Evolutionary conservation across 2,888 invertebrate genomes (phyloP).

Genomic region (Pristionchus maxplancki): DNA sequence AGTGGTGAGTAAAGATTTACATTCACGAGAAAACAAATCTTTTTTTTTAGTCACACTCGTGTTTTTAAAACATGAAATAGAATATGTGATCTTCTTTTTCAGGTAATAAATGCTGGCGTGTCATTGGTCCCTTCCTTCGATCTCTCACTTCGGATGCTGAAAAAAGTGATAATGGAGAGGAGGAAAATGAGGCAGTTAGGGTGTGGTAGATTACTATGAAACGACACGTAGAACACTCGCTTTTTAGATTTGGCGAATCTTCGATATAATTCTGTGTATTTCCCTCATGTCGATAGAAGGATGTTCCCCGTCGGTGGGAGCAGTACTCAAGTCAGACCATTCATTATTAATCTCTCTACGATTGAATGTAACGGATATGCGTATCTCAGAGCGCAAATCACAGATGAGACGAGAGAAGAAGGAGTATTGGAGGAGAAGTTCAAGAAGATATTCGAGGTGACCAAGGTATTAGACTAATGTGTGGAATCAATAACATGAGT

Average conservation of each 20-base stretch:
- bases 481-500: not conserved
- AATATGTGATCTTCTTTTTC: not conserved
- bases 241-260: not conserved
- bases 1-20: constrained; percentile 23
- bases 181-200: not conserved
- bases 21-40: no score
- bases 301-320: not conserved
- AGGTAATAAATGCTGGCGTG: constrained; percentile 41
- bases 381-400: constrained; percentile 21
- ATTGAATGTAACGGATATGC: not conserved
- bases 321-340: not conserved
- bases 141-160: constrained; percentile 35
- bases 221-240: not conserved
- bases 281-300: constrained; percentile 48
- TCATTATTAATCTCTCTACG: not conserved
- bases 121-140: constrained; percentile 32
- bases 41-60: no score
- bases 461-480: not conserved
- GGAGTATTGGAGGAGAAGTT: constrained; percentile 7
- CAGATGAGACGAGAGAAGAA: constrained; percentile 27
- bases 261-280: constrained; percentile 40
- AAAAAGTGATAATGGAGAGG: constrained; percentile 7
- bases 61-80: not conserved
- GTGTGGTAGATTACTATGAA: not conserved
- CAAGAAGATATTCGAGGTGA: constrained; percentile 4